Evolutionary conservation across 2,113 vertebrate species (phyloP).

Genomic region (Xenus cinereus): DNA sequence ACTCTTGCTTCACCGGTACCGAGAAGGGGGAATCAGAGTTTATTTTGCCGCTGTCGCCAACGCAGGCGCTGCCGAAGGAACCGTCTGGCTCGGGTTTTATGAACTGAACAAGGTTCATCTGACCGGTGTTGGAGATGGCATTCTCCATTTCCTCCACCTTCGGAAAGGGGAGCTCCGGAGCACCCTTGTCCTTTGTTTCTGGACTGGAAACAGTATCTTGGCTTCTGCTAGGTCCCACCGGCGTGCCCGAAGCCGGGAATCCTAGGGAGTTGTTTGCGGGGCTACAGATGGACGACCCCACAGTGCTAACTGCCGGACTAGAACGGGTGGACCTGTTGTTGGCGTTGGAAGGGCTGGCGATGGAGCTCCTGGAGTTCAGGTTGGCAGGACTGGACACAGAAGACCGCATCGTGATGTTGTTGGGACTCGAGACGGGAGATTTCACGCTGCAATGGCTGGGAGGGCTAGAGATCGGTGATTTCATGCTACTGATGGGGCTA

Average conservation of each 20-base stretch:
- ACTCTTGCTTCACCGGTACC: slow-evolving; percentile 91
- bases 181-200: slow-evolving; percentile 81
- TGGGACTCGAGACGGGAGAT: slow-evolving; percentile 90
- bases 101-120: slow-evolving; percentile 90
- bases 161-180: slow-evolving; percentile 86
- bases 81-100: slow-evolving; percentile 95
- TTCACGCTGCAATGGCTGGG: slow-evolving; percentile 92
- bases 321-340: slow-evolving; percentile 81
- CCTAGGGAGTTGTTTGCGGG: slow-evolving; percentile 72
- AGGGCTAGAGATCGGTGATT: slow-evolving; percentile 94
- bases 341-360: slow-evolving; percentile 88
- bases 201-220: slow-evolving; percentile 86
- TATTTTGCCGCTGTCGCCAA: slow-evolving; percentile 82
- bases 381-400: slow-evolving; percentile 89
- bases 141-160: slow-evolving; percentile 90
- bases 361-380: slow-evolving; percentile 84
- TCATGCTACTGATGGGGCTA: slow-evolving; percentile 92
- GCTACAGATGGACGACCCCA: slow-evolving; percentile 80
- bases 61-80: slow-evolving; percentile 88
- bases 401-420: slow-evolving; percentile 78
- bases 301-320: slow-evolving; percentile 77
- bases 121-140: slow-evolving; percentile 82
- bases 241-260: slow-evolving; percentile 63
- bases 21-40: slow-evolving; percentile 80
- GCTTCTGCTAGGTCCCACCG: slow-evolving; percentile 78